Evolutionary conservation across 64 coral and sea anemone species (phyloP), one percentile per base, ranked within the genome.

Genomic region (Pocillopora verrucosa): DNA sequence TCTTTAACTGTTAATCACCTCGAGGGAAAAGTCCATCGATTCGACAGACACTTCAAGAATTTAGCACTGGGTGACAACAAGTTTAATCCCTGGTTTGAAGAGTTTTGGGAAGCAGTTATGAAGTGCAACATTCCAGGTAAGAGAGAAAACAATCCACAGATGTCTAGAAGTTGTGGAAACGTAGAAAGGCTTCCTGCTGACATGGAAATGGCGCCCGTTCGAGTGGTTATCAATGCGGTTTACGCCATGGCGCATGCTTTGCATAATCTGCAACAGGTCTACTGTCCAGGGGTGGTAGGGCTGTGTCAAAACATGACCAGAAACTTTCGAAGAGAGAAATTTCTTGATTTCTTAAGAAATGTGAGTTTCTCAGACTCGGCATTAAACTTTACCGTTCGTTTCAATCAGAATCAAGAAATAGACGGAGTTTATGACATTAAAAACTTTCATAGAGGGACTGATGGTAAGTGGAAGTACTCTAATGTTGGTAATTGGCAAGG

Each of bases 161-260:
- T 92, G 2, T 51, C 56, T 60, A 90, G 69, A 19, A 58, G 19
- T 84, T 26, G 61, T 75, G 9, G 34, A 38, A 79, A 17, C 91
- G 97, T 51, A 11, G 97, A 99, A n/a, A 69, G 34, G 12, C 83
- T 99, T 17, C 72, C 77, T 0, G 2, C 3, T 13, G 65, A 90
- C 37, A 35, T 99, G 6, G 88, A 86, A 36, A 95, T 99, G 65
- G 97, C 94, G 11, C 91, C 97, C 60, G 88, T 99, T 58, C 94
- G 94, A 16, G 88, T 95, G 3, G 83, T 94, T 35, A 95, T 99
- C 35, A 99, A 99, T 89, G 91, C 97, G 9, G 88, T 99, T 36
- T 99, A 93, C 75, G 91, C 97, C 1, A 89, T 94, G 75, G 94
- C 94, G 30, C 87, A 95, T 90, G 97, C 97, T 19, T 84, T 99